Evolutionary conservation across 2,797 vertebrate species (phyloP).

Genomic region (Kryptolebias ocellatus): DNA sequence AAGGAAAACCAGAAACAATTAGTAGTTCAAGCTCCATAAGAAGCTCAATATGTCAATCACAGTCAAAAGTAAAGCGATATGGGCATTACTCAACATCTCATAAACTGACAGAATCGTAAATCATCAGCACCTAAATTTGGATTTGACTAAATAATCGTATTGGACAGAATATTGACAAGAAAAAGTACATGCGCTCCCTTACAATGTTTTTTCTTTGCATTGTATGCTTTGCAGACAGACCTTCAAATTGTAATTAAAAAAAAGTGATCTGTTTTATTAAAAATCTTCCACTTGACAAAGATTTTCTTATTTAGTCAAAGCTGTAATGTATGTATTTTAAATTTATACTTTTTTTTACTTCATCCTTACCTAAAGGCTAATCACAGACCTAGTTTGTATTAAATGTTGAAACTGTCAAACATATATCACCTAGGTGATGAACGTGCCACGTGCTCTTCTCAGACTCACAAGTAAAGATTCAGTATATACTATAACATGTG

Average conservation of each 20-base stretch:
- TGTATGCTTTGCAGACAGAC: neutral
- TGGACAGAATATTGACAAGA: neutral
- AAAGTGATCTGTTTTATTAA: neutral
- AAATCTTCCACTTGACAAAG: conserved; percentile 1
- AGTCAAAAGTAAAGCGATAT: too few species aligned
- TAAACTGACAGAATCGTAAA: too few species aligned
- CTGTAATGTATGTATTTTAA: conserved; percentile 2
- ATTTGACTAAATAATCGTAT: neutral
- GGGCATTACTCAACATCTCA: too few species aligned
- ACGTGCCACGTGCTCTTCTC: conserved; percentile 15
- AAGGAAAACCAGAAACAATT: neutral
- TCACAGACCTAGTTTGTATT: neutral
- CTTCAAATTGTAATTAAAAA: neutral
- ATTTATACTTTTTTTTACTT: neutral
- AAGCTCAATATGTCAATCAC: neutral
- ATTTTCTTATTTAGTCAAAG: neutral
- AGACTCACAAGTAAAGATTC: conserved; percentile 1
- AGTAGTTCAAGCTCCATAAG: neutral
- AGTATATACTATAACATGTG: conserved; percentile 3
- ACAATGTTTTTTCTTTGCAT: neutral
- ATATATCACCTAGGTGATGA: neutral
- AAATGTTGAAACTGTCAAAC: conserved; percentile 6
- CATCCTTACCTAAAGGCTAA: neutral
- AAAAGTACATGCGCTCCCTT: neutral
- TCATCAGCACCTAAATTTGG: neutral